Base-by-base conservation (phyloP, 2,888 invertebrate genomes). In the Cetonia aurata region DNA sequence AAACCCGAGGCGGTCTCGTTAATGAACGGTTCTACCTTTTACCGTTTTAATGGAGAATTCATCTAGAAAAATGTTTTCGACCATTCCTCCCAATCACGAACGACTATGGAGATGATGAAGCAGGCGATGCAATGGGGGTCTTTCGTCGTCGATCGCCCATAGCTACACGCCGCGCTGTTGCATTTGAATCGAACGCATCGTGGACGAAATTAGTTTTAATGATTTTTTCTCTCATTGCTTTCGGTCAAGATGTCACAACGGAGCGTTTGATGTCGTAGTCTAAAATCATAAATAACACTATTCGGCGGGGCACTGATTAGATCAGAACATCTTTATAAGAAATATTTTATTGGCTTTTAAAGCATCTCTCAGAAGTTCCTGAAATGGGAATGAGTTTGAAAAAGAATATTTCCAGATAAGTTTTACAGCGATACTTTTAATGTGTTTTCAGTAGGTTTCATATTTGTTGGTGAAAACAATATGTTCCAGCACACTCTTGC, bases 1-100 rank as follows among this genome's bases (percentile, higher is more conserved):
- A 72, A 72, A 70, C 67, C 67, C 33, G 42, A 42, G 70, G 67
- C 69, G 56, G 46, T n/a, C 62, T 70, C 70, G 62, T 70, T 72
- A 72, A 72, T 70, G 72, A 72, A 70, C 57, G 72, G 37, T 69
- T 60, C 60, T 52, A 53, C 33, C 42, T 69, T 42, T 48, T 60
- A 69, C 69, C 59, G 67, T 67, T 67, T 42, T 67, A 56, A 57
- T 56, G 48, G 33, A 56, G 56, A 48, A 67, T 50, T 56, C 67
- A 56, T 67, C 56, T 67, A 46, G 67, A 67, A 55, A n/a, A 55
- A 67, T 46, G 44, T 56, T 57, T 56, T 50, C 37, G 37, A 65
- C 41, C 17, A 50, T 50, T 37, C 50, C 15, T 12, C n/a, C 37
- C 15, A 15, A 65, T 12, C 37, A 42, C 12, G 44, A 37, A n/a